A percentile compares a stretch with the other conserved stretches of the same genome.
These are phyloP conservation scores for Percopsis transmontana DNA, from an alignment of 2,113 vertebrate species.

Conservation along the genomic window DNA sequence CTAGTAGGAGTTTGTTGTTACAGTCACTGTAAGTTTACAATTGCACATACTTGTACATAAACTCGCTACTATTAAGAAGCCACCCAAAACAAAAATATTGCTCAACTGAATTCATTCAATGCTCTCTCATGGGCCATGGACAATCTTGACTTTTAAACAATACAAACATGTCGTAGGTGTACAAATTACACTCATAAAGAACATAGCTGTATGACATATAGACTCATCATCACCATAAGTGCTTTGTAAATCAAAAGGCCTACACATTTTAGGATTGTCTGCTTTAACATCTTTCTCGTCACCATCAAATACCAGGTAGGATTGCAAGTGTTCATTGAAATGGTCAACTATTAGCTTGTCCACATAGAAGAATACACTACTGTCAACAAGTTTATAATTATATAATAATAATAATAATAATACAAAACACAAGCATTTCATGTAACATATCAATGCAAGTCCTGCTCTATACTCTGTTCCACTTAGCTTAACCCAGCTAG, in stretches of 20 bases:
- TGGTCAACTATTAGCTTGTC: background rate
- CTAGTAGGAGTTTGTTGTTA: no score
- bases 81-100: no score
- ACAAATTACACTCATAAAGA: constrained; percentile 2
- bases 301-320: constrained; percentile 14
- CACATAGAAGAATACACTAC: no score
- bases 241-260: constrained; percentile 14
- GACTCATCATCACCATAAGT: constrained; percentile 6
- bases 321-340: constrained; percentile 18
- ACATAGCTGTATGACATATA: constrained; percentile 1
- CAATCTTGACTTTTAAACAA: no score
- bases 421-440: background rate
- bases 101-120: no score
- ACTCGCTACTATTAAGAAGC: no score
- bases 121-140: no score
- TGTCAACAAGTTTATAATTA: no score
- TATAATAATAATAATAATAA: no score
- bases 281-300: constrained; percentile 11
- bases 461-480: background rate
- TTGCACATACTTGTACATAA: no score
- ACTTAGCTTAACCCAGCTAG: background rate
- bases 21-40: no score
- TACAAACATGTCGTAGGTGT: background rate
- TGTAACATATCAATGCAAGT: background rate
- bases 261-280: constrained; percentile 1